Evolutionary conservation across 2,888 invertebrate species (phyloP).

Genomic region (Dysmachus trigonus): DNA sequence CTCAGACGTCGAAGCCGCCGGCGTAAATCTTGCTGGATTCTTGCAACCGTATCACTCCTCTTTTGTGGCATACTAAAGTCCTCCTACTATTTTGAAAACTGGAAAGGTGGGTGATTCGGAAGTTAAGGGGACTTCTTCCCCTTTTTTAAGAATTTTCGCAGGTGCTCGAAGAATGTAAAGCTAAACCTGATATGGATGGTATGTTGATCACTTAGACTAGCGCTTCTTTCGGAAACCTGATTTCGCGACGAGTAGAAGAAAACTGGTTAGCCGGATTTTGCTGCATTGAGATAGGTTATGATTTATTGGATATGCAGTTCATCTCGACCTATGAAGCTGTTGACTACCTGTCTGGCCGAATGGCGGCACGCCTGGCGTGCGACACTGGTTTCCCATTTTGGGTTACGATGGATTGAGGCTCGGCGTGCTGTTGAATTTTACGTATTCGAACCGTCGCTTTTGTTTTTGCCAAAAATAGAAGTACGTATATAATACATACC

Average conservation of each 20-base stretch:
- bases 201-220: conserved; percentile 25
- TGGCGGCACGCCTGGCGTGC: background rate
- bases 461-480: background rate
- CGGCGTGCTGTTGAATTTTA: background rate
- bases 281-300: conserved; percentile 48
- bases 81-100: conserved; percentile 31
- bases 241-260: conserved; percentile 25
- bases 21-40: background rate
- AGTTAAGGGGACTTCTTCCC: background rate
- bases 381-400: background rate
- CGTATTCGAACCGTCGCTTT: background rate
- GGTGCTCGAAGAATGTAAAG: conserved; percentile 12
- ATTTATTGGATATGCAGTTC: conserved; percentile 44
- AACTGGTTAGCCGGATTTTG: conserved; percentile 40
- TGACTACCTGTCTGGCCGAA: background rate
- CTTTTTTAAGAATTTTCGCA: conserved; percentile 2
- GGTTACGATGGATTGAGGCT: background rate
- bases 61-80: background rate
- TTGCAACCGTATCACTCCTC: background rate
- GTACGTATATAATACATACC: background rate
- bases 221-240: conserved; percentile 39
- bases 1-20: background rate
- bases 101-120: conserved; percentile 39
- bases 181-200: conserved; percentile 5
- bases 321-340: background rate